Base-by-base conservation (phyloP, 2,888 invertebrate species). In the Odontocerum albicorne region DNA sequence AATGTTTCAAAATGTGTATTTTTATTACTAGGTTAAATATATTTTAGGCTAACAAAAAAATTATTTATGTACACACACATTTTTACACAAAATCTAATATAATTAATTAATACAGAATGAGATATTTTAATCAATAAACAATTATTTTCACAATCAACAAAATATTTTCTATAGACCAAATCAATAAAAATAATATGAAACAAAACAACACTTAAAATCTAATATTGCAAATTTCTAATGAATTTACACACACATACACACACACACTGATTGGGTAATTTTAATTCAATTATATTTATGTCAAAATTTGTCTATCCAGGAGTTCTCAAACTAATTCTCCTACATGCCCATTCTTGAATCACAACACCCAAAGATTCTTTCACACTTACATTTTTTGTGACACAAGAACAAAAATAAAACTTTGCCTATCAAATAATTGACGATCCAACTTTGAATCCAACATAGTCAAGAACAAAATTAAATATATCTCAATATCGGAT, bases 31-130 rank as follows among this genome's bases (percentile, higher is more conserved):
- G 44, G 38, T 49, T 38, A 49, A 27, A 49, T 49, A 49, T 49
- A 49, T 49, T 49, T 38, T 44, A 44, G 27, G 21, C 16, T 42
- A 43, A 19, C 38, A 33, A 17, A 33, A 42, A 50, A 27, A 44
- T 31, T 39, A 43, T 38, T 27, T 51, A 51, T 51, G 19, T 51
- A 51, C 51, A 51, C 36, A 44, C 44, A 44, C 39, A 76, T 77
- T 73, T 76, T 76, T 76, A 76, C 59, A 65, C 63, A 65, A 64
- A 61, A 65, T 68, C 67, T 67, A 66, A 73, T 72, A 36, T 20
- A 72, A 71, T 15, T 35, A 46, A 73, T 39, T 38, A 44, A 36
- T 51, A 44, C 71, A 72, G 71, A 67, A 66, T 70, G 72, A 75
- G 72, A 73, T 74, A 74, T 72, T 67, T 65, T 42, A 39, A 20